Percentiles rank a stretch among this genome's conserved stretches.
These are phyloP conservation scores for Gymnocheta viridis DNA, from an alignment of 2,888 invertebrate genomes.

Conservation along the genomic window DNA sequence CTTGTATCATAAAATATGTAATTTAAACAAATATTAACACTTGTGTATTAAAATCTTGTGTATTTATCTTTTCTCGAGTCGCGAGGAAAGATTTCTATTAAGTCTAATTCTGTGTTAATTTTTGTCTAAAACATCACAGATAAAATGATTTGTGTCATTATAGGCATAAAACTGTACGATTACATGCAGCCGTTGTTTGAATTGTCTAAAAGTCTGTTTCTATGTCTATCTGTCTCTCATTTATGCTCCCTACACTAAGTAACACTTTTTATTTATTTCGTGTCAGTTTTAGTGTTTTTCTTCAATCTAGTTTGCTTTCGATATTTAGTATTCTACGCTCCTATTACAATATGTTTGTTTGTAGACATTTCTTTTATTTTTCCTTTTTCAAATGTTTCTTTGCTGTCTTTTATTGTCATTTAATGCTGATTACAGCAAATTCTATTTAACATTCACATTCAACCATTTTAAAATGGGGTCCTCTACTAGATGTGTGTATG, in stretches of 20 bases:
- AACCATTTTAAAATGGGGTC: not conserved
- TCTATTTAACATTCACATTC: slow-evolving; percentile 33
- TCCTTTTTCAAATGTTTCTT: not conserved
- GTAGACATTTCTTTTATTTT: not conserved
- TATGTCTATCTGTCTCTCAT: not conserved
- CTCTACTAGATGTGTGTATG: not conserved
- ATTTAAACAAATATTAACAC: no score
- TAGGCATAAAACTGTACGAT: not conserved
- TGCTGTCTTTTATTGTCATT: slow-evolving; percentile 35
- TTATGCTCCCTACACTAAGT: not conserved
- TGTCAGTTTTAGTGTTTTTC: slow-evolving; percentile 9
- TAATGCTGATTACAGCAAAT: slow-evolving; percentile 64
- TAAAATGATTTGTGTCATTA: slow-evolving; percentile 15
- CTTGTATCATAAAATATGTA: no score
- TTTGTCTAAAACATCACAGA: slow-evolving; percentile 9
- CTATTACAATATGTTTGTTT: not conserved
- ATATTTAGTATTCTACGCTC: not conserved
- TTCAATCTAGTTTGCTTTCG: slow-evolving; percentile 23
- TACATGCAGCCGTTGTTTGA: not conserved
- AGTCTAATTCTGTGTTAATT: no score
- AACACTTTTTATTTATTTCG: not conserved
- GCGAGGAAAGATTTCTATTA: no score
- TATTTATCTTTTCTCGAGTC: no score
- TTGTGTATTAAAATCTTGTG: no score
- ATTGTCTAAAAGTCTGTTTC: not conserved